phyloP scores from a whole-genome alignment of 2,888 invertebrate genomes.

The Globia sparganii region DNA sequence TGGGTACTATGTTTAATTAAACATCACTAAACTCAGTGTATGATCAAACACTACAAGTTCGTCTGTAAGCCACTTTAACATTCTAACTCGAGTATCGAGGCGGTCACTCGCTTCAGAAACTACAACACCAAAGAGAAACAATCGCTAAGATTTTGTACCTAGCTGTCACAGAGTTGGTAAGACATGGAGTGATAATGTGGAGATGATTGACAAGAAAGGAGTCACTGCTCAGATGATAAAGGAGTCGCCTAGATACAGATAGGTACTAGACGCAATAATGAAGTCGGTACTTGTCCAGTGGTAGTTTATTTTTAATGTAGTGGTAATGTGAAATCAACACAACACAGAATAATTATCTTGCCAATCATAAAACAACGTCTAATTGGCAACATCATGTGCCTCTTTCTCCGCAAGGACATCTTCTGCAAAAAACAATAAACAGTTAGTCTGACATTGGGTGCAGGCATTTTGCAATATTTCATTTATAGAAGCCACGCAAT shows the following conservation, averaged over 20 bases:
- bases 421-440: not conserved
- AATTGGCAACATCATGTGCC: not conserved
- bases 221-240: no score
- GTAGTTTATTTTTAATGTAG: not conserved
- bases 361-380: not conserved
- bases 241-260: not conserved
- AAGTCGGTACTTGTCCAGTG: not conserved
- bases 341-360: not conserved
- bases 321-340: not conserved
- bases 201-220: no score
- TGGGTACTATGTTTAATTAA: slow-evolving; percentile 20
- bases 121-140: slow-evolving; percentile 58
- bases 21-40: slow-evolving; percentile 32
- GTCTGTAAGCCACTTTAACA: slow-evolving; percentile 47
- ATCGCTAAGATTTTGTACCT: slow-evolving; percentile 41
- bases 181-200: slow-evolving; percentile 5
- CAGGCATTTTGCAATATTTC: not conserved
- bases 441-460: not conserved
- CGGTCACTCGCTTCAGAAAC: slow-evolving; percentile 59
- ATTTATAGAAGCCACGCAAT: not conserved
- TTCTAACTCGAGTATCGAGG: slow-evolving; percentile 49
- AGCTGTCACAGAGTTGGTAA: slow-evolving; percentile 14
- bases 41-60: slow-evolving; percentile 37
- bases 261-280: not conserved
- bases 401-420: not conserved